phyloP scores from a whole-genome alignment of 2,797 vertebrate genomes.

The Eulemur albifrons region DNA sequence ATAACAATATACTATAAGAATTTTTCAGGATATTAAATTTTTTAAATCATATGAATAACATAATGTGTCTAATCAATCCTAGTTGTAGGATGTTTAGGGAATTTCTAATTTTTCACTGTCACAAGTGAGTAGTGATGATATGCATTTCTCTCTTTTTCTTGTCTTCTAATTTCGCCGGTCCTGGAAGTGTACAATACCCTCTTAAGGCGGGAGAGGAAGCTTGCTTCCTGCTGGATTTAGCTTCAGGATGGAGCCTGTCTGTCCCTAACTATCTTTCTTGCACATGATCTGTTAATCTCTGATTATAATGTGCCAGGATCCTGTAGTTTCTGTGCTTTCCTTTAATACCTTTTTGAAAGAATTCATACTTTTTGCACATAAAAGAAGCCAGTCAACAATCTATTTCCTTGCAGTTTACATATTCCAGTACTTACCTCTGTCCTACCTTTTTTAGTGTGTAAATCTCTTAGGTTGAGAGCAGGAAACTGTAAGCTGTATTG shows the following conservation, averaged over 20 bases:
- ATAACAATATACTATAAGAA: background rate
- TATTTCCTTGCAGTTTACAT: conserved; percentile 72
- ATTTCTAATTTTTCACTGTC: background rate
- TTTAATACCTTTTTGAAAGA: background rate
- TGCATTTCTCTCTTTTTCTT: background rate
- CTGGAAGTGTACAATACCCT: background rate
- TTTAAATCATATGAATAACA: background rate
- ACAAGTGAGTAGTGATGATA: background rate
- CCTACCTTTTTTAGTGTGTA: conserved; percentile 67
- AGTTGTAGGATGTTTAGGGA: background rate
- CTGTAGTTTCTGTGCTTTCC: background rate
- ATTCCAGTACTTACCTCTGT: conserved; percentile 65
- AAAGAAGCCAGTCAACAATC: conserved; percentile 67
- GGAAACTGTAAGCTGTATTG: conserved; percentile 62
- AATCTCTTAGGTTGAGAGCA: conserved; percentile 67
- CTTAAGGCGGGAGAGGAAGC: background rate
- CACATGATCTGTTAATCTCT: background rate
- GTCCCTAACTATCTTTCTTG: background rate
- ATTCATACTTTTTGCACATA: background rate
- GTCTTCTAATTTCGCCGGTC: background rate
- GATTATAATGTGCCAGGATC: background rate
- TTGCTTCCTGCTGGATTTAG: background rate
- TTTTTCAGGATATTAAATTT: background rate
- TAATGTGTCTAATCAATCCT: background rate
- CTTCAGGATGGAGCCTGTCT: background rate